phyloP scores from a whole-genome alignment of 2,888 invertebrate species.

The Spialia ferax region DNA sequence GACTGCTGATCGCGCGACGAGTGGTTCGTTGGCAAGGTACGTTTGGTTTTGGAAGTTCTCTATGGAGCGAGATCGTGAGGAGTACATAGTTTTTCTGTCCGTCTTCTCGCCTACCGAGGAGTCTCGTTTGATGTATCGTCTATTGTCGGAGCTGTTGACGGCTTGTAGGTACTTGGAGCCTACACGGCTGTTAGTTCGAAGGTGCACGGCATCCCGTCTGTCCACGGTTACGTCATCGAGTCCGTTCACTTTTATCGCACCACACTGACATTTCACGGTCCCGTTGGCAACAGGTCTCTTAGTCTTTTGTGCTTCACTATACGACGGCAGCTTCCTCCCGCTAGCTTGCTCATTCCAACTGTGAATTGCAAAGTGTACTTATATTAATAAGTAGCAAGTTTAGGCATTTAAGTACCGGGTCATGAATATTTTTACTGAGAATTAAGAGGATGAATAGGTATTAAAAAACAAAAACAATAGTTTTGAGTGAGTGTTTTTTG shows the following conservation, averaged over 20 bases:
- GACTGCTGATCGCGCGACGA: slow-evolving; percentile 59
- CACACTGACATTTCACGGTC: slow-evolving; percentile 79
- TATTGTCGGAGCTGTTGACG: slow-evolving; percentile 62
- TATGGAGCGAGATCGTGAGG: slow-evolving; percentile 78
- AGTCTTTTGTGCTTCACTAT: slow-evolving; percentile 85
- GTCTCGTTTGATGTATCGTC: slow-evolving; percentile 73
- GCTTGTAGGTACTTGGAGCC: slow-evolving; percentile 82
- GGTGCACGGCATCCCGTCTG: slow-evolving; percentile 66
- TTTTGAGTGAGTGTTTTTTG: too few relatives aligned
- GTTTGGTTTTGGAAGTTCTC: slow-evolving; percentile 78
- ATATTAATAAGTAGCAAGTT: too few relatives aligned
- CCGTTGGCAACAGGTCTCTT: slow-evolving; percentile 79
- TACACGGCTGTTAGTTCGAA: slow-evolving; percentile 78
- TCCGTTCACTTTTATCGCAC: slow-evolving; percentile 75
- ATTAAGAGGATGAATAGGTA: too few relatives aligned
- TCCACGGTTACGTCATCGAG: slow-evolving; percentile 61
- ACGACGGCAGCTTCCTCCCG: slow-evolving; percentile 82
- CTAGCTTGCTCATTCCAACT: slow-evolving; percentile 86
- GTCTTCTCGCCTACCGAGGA: slow-evolving; percentile 73
- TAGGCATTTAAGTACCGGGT: too few relatives aligned
- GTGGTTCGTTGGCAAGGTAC: slow-evolving; percentile 61
- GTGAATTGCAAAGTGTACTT: slow-evolving; percentile 45
- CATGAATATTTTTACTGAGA: too few relatives aligned
- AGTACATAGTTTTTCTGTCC: slow-evolving; percentile 65
- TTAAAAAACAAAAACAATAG: too few relatives aligned